Evolutionary conservation across 2,888 invertebrate genomes (phyloP).

Genomic region (Morpho helenor): DNA sequence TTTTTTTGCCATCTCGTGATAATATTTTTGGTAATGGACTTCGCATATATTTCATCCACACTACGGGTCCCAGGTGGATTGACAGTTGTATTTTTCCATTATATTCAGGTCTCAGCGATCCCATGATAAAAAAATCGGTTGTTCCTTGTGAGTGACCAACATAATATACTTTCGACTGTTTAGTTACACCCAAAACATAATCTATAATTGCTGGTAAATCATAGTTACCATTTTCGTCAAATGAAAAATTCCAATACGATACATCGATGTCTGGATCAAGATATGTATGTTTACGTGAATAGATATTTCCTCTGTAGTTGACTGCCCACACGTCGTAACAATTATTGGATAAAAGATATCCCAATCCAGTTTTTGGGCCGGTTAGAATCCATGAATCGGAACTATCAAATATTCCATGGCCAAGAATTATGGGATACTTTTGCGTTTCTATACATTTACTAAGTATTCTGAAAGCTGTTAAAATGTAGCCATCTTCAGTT

Average conservation of each 20-base stretch:
- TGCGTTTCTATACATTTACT: conserved; percentile 37
- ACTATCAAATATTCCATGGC: conserved; percentile 44
- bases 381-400: conserved; percentile 42
- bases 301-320: conserved; percentile 79
- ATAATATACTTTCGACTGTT: conserved; percentile 74
- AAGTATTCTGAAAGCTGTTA: conserved; percentile 34
- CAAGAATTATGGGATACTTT: conserved; percentile 35
- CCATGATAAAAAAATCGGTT: conserved; percentile 75
- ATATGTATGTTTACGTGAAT: conserved; percentile 71
- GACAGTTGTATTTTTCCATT: conserved; percentile 74
- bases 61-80: conserved; percentile 77
- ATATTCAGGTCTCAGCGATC: conserved; percentile 70
- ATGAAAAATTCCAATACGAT: conserved; percentile 76
- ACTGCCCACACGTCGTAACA: conserved; percentile 69
- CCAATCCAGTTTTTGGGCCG: conserved; percentile 50
- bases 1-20: conserved; percentile 32
- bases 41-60: conserved; percentile 69
- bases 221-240: conserved; percentile 83
- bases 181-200: conserved; percentile 51
- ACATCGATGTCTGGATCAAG: conserved; percentile 47
- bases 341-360: conserved; percentile 53
- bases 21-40: conserved; percentile 40
- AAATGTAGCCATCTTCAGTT: conserved; percentile 41
- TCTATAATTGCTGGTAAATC: conserved; percentile 83
- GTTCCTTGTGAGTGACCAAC: conserved; percentile 85